Evolutionary conservation across 2,888 invertebrate genomes (phyloP).

Genomic region (Chloroclysta siterata): DNA sequence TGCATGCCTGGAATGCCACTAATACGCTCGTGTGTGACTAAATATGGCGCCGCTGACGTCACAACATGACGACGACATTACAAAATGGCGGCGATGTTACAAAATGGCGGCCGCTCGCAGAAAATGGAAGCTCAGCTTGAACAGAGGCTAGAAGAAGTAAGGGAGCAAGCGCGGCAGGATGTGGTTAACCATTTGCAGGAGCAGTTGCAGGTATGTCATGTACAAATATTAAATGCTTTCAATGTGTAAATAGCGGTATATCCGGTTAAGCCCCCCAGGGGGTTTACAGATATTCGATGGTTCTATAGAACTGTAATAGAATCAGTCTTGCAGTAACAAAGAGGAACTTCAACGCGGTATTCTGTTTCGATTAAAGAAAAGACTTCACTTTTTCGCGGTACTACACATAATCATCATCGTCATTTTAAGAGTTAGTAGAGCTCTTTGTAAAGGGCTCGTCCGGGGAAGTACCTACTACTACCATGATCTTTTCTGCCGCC

Average conservation of each 20-base stretch:
- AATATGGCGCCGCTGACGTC: slow-evolving; percentile 48
- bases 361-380: no score
- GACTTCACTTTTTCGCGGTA: no score
- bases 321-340: no score
- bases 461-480: no score
- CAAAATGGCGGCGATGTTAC: slow-evolving; percentile 38
- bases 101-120: slow-evolving; percentile 40
- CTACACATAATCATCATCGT: no score
- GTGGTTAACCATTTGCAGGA: slow-evolving; percentile 88
- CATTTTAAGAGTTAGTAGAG: no score
- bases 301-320: no score
- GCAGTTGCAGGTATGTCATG: slow-evolving; percentile 88
- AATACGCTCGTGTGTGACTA: slow-evolving; percentile 74
- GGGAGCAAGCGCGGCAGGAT: slow-evolving; percentile 86
- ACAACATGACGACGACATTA: slow-evolving; percentile 31
- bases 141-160: slow-evolving; percentile 55
- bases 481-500: no score
- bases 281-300: background rate
- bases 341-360: no score
- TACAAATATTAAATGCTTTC: slow-evolving; percentile 9
- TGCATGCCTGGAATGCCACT: slow-evolving; percentile 80
- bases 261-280: background rate
- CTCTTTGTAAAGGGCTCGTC: no score
- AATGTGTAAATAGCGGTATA: background rate
- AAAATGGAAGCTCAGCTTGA: slow-evolving; percentile 57